phyloP scores from a whole-genome alignment of 2,888 invertebrate species.

The Dexiosoma caninum region DNA sequence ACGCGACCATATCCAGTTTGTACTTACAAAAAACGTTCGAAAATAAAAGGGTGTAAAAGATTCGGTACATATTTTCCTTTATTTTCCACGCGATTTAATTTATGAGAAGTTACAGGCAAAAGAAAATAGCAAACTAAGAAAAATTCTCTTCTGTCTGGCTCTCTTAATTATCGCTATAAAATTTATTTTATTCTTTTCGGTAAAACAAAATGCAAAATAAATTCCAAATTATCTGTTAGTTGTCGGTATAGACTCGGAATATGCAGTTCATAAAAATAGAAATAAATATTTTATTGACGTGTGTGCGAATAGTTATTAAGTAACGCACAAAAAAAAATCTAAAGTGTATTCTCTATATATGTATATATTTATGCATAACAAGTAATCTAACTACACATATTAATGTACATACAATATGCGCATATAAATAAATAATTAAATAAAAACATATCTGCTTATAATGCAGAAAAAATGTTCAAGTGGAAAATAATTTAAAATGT shows the following conservation, averaged over 20 bases:
- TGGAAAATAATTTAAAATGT: background rate
- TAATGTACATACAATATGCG: background rate
- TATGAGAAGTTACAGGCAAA: background rate
- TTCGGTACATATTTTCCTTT: background rate
- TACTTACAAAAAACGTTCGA: too few species aligned
- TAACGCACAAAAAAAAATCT: background rate
- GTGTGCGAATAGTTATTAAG: constrained; percentile 25
- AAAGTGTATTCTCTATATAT: too few species aligned
- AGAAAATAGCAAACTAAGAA: constrained; percentile 4
- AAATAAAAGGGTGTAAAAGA: too few species aligned
- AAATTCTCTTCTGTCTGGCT: constrained; percentile 30
- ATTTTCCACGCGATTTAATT: too few species aligned
- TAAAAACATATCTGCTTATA: background rate
- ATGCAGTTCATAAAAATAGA: constrained; percentile 51
- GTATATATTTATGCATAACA: too few species aligned
- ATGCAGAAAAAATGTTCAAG: constrained; percentile 1
- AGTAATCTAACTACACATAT: background rate
- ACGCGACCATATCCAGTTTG: too few species aligned
- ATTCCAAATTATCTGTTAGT: constrained; percentile 55
- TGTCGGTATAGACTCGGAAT: constrained; percentile 50
- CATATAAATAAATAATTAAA: background rate
- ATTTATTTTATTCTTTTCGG: background rate
- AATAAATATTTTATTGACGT: constrained; percentile 8
- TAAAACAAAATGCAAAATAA: constrained; percentile 35
- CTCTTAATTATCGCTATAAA: constrained; percentile 26